Base-by-base conservation (phyloP, 2,797 vertebrate species). In the Gobio occitaniae region DNA sequence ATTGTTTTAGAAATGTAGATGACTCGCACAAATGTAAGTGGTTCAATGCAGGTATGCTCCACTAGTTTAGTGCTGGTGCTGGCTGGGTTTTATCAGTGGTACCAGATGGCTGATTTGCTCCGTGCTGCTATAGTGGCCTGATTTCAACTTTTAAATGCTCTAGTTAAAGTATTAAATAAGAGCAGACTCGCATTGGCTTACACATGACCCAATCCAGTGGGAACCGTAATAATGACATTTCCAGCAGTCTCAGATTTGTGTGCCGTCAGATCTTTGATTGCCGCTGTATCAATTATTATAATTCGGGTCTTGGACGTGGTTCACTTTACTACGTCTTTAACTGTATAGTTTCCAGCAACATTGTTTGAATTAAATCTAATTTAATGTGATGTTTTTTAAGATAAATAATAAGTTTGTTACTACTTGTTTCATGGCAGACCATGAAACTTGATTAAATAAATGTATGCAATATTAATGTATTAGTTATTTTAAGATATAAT, bases 151-250 rank as follows among this genome's bases (percentile, higher is more conserved):
- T 48, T 82, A 82, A 82, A 29, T 50, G 59, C 59, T 76, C 56
- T 36, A 66, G 81, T 83, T 83, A 83, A 66, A 66, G 59, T 66
- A 83, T 83, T 75, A 74, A 82, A 63, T 63, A 83, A 83, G 71
- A 75, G 44, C 59, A 38, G 29, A 41, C 59, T 74, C 32, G 4
- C 4, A 41, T 21, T 80, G 13, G 6, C 70, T 59, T 81, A 81
- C 68, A 81, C 80, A 59, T 70, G 32, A 44, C 16, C 19, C 78
- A 71, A 12, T 71, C 17, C 41, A 63, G 69, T n/a, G 41, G 70
- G 69, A 63, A 50, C 11, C 8, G 6, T 61, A n/a, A 48, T 72
- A n/a, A 61, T 72, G 15, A 44, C n/a, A 56, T 68, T 81, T 71
- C 15, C 36, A 13, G 36, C n/a, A 48, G 63, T 69, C 19, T 80